Percentiles rank a stretch among this genome's conserved stretches.
These are phyloP conservation scores for Prietella phreatophila DNA, from an alignment of 2,113 vertebrate species.

Conservation along the genomic window DNA sequence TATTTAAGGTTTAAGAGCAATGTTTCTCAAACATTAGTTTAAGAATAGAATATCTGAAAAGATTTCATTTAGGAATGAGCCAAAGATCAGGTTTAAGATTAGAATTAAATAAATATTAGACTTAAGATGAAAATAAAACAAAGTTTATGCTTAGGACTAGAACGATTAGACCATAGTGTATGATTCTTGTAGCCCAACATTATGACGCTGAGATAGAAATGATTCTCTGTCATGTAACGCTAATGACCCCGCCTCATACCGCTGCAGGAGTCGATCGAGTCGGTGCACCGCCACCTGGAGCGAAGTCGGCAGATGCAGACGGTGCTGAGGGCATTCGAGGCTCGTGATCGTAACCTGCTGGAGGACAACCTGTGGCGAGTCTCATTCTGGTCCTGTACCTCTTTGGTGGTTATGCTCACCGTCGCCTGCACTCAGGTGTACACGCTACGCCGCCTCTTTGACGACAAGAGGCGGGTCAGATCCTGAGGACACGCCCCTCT, in stretches of 20 bases:
- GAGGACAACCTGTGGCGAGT: constrained; percentile 84
- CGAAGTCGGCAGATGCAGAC: constrained; percentile 85
- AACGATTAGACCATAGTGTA: no score
- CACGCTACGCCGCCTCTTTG: constrained; percentile 84
- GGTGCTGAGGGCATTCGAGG: constrained; percentile 80
- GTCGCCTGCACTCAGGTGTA: constrained; percentile 84
- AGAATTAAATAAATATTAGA: background rate
- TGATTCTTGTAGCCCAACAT: background rate
- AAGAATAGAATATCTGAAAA: no score
- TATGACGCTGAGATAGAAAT: background rate
- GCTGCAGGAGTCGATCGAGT: constrained; percentile 81
- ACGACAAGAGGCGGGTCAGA: constrained; percentile 76
- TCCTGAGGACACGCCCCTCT: constrained; percentile 65
- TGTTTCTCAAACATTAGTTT: no score
- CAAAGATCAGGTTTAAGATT: no score
- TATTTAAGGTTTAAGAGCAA: no score
- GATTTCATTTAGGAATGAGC: no score
- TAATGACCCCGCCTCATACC: no score
- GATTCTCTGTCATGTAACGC: background rate
- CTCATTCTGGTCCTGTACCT: constrained; percentile 85
- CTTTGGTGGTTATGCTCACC: constrained; percentile 77
- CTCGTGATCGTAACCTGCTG: constrained; percentile 83
- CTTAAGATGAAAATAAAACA: background rate
- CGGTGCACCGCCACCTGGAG: constrained; percentile 77
- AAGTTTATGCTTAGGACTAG: background rate